phyloP scores from a whole-genome alignment of 2,797 vertebrate species.

The Epinephelus coioides region DNA sequence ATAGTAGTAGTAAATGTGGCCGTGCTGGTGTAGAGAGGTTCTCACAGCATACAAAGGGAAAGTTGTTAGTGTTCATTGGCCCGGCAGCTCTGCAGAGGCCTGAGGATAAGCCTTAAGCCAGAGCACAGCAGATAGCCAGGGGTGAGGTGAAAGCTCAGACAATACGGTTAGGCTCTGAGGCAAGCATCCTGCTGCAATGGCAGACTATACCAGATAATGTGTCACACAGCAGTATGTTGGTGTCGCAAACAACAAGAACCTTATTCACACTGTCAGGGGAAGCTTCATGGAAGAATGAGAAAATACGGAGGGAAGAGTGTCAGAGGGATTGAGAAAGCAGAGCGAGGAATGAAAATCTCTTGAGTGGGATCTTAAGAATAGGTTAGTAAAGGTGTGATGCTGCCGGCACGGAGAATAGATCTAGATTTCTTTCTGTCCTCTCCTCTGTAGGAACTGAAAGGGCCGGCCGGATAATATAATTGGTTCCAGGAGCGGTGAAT shows the following conservation, averaged over 20 bases:
- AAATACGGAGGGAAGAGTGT: conserved; percentile 49
- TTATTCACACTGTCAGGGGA: conserved; percentile 72
- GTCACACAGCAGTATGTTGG: conserved; percentile 73
- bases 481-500: conserved; percentile 83
- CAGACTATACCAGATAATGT: conserved; percentile 79
- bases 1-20: conserved; percentile 46
- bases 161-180: conserved; percentile 72
- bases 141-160: conserved; percentile 79
- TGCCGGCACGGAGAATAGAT: conserved; percentile 67
- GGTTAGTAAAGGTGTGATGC: conserved; percentile 79
- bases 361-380: conserved; percentile 70
- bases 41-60: conserved; percentile 71
- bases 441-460: conserved; percentile 72
- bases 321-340: conserved; percentile 39
- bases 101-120: conserved; percentile 82
- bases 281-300: conserved; percentile 69
- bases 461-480: conserved; percentile 80
- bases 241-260: conserved; percentile 76
- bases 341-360: conserved; percentile 67
- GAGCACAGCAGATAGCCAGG: conserved; percentile 74
- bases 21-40: conserved; percentile 41
- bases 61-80: conserved; percentile 77
- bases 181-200: conserved; percentile 75
- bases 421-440: conserved; percentile 66
- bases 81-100: conserved; percentile 77